Evolutionary conservation across 2,888 invertebrate genomes (phyloP), one percentile per base, ranked within the genome.

Genomic region (Amblyjoppa proteus): DNA sequence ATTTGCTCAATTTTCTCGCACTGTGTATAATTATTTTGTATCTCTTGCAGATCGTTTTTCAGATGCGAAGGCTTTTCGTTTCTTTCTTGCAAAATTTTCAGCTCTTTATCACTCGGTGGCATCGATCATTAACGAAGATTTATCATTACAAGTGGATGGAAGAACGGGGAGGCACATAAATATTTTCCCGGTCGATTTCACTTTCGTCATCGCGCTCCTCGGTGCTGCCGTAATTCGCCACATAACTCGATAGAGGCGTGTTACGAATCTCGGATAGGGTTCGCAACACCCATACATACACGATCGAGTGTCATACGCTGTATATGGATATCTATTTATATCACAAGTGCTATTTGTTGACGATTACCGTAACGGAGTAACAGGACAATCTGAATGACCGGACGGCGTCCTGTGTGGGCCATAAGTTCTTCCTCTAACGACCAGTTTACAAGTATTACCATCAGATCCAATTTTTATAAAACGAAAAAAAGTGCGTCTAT

Each of bases 111-210:
- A 1, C 6, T 34, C 7, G 34, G 34, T 6, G 6, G 34, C 41
- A 41, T 41, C 41, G 41, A 41, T 45, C 16, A 1, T 49, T 49
- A 16, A 16, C 45, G 45, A 49, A 4, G 16, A 49, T 16, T 3
- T 16, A 41, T 49, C 45, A 16, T 49, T 3, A 16, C 45, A 16
- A 16, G 20, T 5, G 7, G n/a, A 34, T n/a, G 31, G 38, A 81
- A 73, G 51, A 58, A 45, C 61, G 51, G n/a, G n/a, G 73, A 73
- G 61, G 64, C 58, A 56, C 76, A 79, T 34, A 79, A 78, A 76
- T 79, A 89, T 89, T 90, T 90, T 90, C 88, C 87, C 84, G 87
- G 70, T 83, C 88, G 90, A 90, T 91, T 91, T 91, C 91, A 90
- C 91, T 91, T 90, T 90, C 89, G 84, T 89, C 81, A 78, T 56